A percentile compares a stretch with the other conserved stretches of the same genome.
Conservation (phyloP, 2,113 vertebrate genomes). For the Conger conger region DNA sequence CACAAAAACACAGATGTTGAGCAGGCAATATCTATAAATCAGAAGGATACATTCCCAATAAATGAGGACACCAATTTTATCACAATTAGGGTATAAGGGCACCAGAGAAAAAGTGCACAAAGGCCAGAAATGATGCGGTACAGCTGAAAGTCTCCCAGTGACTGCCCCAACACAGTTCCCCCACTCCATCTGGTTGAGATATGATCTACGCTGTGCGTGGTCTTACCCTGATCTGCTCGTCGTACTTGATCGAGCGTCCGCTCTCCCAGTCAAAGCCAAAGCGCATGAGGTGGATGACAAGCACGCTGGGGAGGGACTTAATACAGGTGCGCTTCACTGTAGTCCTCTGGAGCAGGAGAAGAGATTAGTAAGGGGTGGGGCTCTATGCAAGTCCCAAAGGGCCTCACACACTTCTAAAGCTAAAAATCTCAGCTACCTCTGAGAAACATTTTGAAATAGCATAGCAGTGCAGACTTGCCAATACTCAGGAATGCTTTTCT, state of each 20-base stretch:
- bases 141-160: background rate
- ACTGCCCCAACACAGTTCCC: background rate
- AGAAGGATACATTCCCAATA: too few relatives aligned
- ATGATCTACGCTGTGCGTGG: background rate
- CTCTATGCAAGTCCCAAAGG: background rate
- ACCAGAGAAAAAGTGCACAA: background rate
- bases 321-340: slow-evolving; percentile 97
- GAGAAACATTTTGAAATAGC: background rate
- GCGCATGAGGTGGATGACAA: slow-evolving; percentile 98
- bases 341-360: slow-evolving; percentile 80
- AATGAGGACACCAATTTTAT: background rate
- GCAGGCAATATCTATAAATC: too few relatives aligned
- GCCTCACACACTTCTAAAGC: background rate
- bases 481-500: background rate
- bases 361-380: background rate
- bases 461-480: background rate
- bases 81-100: background rate
- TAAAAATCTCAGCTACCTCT: background rate
- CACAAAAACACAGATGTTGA: too few relatives aligned
- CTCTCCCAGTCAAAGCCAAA: slow-evolving; percentile 99
- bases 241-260: slow-evolving; percentile 96
- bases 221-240: slow-evolving; percentile 94
- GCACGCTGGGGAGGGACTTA: slow-evolving; percentile 89
- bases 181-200: background rate
- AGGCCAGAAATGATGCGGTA: background rate